These are phyloP conservation scores for Pipistrellus nathusii DNA, from an alignment of 2,797 vertebrate genomes.

Conservation along the genomic window DNA sequence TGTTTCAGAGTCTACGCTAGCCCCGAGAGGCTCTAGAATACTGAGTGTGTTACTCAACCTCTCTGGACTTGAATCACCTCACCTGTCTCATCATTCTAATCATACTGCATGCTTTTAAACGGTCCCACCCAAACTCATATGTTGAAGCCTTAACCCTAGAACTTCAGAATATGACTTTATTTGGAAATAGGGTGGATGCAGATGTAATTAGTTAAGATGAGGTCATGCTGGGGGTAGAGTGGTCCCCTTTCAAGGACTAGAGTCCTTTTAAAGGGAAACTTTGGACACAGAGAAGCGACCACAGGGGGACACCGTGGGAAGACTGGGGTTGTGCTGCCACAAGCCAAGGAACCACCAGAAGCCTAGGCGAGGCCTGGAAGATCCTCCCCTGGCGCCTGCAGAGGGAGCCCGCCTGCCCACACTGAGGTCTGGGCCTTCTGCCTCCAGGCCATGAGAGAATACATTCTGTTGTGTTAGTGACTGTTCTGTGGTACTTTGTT, in stretches of 20 bases:
- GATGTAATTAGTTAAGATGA: neutral
- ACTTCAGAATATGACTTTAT: neutral
- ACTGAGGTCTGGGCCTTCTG: too few species aligned
- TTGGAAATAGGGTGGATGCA: neutral
- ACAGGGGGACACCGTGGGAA: neutral
- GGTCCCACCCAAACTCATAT: neutral
- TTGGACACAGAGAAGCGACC: neutral
- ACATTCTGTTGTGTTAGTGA: fast-evolving
- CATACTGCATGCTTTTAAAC: neutral
- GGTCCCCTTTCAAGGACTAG: neutral
- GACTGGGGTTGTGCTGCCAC: neutral
- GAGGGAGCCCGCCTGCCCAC: fast-evolving
- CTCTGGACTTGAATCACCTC: neutral
- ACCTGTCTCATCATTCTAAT: neutral
- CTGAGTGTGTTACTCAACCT: too few species aligned
- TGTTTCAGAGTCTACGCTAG: neutral
- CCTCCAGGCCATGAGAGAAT: neutral
- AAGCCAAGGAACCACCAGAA: neutral
- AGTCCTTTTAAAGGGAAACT: neutral
- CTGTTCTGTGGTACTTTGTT: fast-evolving
- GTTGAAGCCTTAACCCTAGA: too few species aligned
- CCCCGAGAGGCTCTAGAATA: fast-evolving
- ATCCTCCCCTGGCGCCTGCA: neutral
- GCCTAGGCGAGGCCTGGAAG: neutral
- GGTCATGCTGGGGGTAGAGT: neutral